Evolutionary conservation across 2,888 invertebrate species (phyloP).

Genomic region (Ophion costatus): DNA sequence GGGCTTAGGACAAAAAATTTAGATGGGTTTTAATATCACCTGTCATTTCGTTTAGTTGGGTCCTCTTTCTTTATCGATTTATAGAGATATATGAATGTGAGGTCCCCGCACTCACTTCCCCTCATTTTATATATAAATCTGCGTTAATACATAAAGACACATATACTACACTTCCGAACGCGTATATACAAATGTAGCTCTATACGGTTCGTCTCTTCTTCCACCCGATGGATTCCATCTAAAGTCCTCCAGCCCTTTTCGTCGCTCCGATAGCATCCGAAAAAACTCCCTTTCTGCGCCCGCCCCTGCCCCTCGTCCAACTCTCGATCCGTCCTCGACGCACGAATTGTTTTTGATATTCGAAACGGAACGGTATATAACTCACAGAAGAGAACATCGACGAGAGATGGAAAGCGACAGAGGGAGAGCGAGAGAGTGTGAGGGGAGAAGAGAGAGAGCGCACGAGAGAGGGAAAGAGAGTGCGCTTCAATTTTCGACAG

Average conservation of each 20-base stretch:
- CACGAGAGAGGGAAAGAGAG: constrained; percentile 37
- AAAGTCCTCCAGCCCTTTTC: constrained; percentile 62
- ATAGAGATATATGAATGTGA: constrained; percentile 37
- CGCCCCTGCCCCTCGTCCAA: constrained; percentile 2
- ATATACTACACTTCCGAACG: neutral
- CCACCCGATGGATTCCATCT: constrained; percentile 62
- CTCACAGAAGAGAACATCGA: constrained; percentile 51
- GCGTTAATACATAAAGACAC: no score
- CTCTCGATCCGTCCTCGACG: constrained; percentile 63
- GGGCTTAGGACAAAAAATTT: constrained; percentile 73
- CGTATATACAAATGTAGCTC: neutral
- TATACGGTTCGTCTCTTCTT: constrained; percentile 47
- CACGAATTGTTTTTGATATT: constrained; percentile 78
- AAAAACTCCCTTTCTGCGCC: constrained; percentile 70
- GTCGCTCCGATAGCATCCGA: constrained; percentile 58
- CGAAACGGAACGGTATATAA: constrained; percentile 75
- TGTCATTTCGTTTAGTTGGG: constrained; percentile 71
- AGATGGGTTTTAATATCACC: constrained; percentile 76
- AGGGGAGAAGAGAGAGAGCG: neutral
- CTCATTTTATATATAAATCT: constrained; percentile 3
- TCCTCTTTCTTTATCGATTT: neutral
- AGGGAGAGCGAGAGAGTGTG: no score
- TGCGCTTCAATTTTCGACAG: constrained; percentile 62
- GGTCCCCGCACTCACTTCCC: constrained; percentile 55
- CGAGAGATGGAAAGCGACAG: neutral